These are phyloP conservation scores for Ascidia mentula DNA, from an alignment of 23 tunicate genomes.

Conservation along the genomic window DNA sequence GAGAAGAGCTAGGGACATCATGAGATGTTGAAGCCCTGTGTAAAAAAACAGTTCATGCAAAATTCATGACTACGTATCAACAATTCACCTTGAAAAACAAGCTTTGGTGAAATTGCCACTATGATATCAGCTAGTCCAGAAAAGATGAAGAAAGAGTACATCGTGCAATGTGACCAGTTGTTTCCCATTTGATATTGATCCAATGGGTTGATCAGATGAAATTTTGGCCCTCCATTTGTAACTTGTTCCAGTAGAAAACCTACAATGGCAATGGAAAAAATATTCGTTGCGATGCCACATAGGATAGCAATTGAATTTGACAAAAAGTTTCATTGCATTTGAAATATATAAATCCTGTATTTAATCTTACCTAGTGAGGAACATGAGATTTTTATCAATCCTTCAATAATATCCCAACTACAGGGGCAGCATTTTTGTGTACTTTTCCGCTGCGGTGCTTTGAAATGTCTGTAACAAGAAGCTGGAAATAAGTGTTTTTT, in stretches of 20 bases:
- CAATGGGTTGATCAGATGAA: conserved; percentile 21
- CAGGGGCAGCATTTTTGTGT: not conserved
- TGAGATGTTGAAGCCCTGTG: conserved; percentile 15
- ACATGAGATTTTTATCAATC: conserved; percentile 15
- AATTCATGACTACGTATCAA: not conserved
- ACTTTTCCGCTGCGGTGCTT: not conserved
- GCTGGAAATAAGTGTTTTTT: not conserved
- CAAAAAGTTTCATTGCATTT: not conserved
- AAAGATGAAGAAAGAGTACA: conserved; percentile 63
- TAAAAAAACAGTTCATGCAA: not conserved
- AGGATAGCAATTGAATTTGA: not conserved
- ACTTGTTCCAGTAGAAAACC: conserved; percentile 69
- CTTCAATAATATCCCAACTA: conserved; percentile 24
- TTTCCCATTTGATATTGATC: conserved; percentile 31
- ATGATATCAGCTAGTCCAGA: conserved; percentile 51
- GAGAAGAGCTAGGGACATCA: conserved; percentile 27
- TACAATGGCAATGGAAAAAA: conserved; percentile 1
- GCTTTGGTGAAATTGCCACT: conserved; percentile 27
- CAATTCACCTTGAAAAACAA: conserved; percentile 28
- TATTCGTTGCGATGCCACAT: not conserved
- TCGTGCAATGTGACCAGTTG: conserved; percentile 78
- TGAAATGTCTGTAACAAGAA: not conserved
- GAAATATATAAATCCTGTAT: no score
- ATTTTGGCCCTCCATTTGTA: conserved; percentile 46
- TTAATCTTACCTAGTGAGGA: conserved; percentile 27